Evolutionary conservation across 2,888 invertebrate species (phyloP).

Genomic region (Coecobrya sp.): DNA sequence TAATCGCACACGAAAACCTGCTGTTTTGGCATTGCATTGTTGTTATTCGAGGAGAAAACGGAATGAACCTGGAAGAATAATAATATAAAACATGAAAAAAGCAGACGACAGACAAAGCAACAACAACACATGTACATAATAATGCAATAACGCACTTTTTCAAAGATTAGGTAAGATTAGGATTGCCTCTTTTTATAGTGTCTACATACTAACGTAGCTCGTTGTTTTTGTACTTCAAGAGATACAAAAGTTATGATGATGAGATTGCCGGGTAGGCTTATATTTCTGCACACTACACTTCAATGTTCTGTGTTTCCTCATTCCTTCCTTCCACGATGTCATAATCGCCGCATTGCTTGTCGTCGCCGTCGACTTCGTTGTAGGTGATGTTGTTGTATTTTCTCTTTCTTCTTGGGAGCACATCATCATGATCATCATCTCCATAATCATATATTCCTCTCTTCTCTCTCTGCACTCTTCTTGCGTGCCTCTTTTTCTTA

Average conservation of each 20-base stretch:
- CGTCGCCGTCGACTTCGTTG: constrained; percentile 22
- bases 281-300: neutral
- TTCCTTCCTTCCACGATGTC: neutral
- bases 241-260: neutral
- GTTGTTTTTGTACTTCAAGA: neutral
- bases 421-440: neutral
- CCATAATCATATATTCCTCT: constrained; percentile 18
- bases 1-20: constrained; percentile 25
- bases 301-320: neutral
- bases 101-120: neutral
- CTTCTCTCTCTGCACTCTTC: neutral
- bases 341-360: constrained; percentile 2
- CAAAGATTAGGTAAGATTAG: constrained; percentile 72
- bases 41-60: neutral
- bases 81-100: neutral
- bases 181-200: neutral
- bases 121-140: constrained; percentile 38
- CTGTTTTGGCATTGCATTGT: constrained; percentile 6
- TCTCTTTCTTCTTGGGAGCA: neutral
- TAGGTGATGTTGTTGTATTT: constrained; percentile 33
- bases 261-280: neutral
- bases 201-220: neutral
- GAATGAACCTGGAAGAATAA: neutral
- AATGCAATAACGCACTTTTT: constrained; percentile 70
- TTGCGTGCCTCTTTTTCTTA: constrained; percentile 26